Base-by-base conservation (phyloP, 2,113 vertebrate genomes). In the Ceyx melanurus region DNA sequence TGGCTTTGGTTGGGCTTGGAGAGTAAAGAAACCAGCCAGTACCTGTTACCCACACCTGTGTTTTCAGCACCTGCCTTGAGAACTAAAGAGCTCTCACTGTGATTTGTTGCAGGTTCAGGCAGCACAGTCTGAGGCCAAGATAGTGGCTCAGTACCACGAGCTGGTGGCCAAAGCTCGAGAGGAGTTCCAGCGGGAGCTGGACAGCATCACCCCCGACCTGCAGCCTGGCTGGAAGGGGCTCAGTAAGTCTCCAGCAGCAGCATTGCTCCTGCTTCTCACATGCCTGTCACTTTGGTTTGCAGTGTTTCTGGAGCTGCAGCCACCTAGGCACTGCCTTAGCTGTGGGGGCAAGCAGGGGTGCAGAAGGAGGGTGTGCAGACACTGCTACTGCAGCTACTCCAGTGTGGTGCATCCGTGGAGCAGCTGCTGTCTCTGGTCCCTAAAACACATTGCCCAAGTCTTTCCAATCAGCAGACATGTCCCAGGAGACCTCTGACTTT, bases 111-210 rank as follows among this genome's bases (percentile, higher is more conserved):
- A 99, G 99, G 98, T 99, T 37, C 98, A 99, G 85, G 97, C 98
- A 65, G 98, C 99, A 6, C 99, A 99, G 13, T 98, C 98, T 0
- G 99, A 99, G 88, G 98, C 99, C 31, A 99, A 98, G 97, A 98
- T 99, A 0, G 98, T 99, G 13, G 98, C 99, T 94, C 99, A 99
- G 88, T 99, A 99, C 93, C 98, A 98, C 15, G 99, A 99, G 66
- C 98, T 99, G 65, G 99, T 99, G 73, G 97, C 98, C 45, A 98
- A 98, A 93, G 99, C 99, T 64, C 98, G 98, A 64, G 98, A 98
- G 29, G 99, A 99, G 94, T 99, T 99, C 90, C 98, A 98, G 91
- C 97, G 96, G 70, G 99, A 99, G 95, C 97, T 99, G 2, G 98
- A 98, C 95, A 99, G 98, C 85, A 98, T 99, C 66, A 99, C 99